Evolutionary conservation across 2,888 invertebrate species (phyloP), one percentile per base, ranked within the genome.

Genomic region (Lasioglossum zephyrum): DNA sequence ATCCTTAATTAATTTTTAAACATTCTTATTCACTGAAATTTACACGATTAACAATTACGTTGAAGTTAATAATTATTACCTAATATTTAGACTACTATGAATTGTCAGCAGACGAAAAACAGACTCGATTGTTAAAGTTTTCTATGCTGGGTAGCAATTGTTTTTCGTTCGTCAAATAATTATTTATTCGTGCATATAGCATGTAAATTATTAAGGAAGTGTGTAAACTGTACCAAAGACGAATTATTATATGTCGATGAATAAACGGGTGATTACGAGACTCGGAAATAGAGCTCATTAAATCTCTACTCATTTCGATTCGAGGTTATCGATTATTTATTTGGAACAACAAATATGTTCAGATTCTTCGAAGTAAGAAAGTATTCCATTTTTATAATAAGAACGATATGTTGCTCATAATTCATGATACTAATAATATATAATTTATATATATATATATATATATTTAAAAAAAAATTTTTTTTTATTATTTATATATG

Each of bases 181-280:
- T 76, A 77, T 89, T 89, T 82, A 82, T 80, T 77, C 75, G 60
- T 76, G 69, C 74, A 41, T 72, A 79, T 3, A 36, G 18, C 75
- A 77, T 73, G 78, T 79, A 73, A 47, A 77, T 79, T 70, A 79
- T 36, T 76, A 84, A 73, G 76, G 60, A 76, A 80, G 73, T 75
- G 70, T 87, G 89, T 87, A 88, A 91, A 87, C 84, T 92, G 90
- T 93, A 93, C 92, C 93, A 93, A 93, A 94, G 93, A 92, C 72
- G 79, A 72, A 88, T 83, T 87, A 89, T 90, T 85, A 89, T 90
- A 86, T 86, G 87, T 91, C 88, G 87, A 86, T 91, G 88, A 88
- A 92, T 87, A 89, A 89, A 80, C 80, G 82, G 73, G 82, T 82
- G 86, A 89, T 87, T 39, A 26, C 41, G 47, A 36, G 49, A 41